Evolutionary conservation across 2,797 vertebrate genomes (phyloP), one percentile per base, ranked within the genome.

Genomic region (Hoplostethus atlanticus): DNA sequence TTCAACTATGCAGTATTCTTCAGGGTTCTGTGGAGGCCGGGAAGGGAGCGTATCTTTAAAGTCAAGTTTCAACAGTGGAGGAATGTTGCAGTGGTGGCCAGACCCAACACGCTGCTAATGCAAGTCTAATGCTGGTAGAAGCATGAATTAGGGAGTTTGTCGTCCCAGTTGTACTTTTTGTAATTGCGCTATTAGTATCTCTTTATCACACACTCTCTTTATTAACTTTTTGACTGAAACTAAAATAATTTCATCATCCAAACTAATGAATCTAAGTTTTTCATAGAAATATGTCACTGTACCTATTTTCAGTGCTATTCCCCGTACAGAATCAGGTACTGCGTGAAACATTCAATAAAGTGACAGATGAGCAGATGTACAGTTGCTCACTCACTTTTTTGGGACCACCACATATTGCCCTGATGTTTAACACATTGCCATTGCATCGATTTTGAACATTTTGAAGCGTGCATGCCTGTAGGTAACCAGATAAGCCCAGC

Each of bases 1-100:
- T 59, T 67, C 8, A 48, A 1, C 76, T 64, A 10, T 67, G 50
- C 46, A 73, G 53, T 56, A 4, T 59, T 17, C 46, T 10, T 62
- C 46, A 48, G 38, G 66, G 8, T 38, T 71, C 42, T 78, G 50
- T 60, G 34, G 82, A 90, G 55, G 3, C 1, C 47, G n/a, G n/a
- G 15, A 48, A n/a, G 6, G 3, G 16, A 5, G 15, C 54, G 50
- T 63, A 44, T 77, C 42, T 53, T 63, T 28, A 71, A 77, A 57
- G 51, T 51, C 21, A 42, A 3, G 13, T 89, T 82, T 84, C 87
- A 76, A 34, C 0, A 40, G 47, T 0, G 15, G n/a, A 68, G 28
- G 48, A 71, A 52, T 59, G 51, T 76, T 76, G 64, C 71, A 74
- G 59, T 9, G 31, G 17, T 28, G 4, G 21, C 12, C 36, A 16